phyloP scores from a whole-genome alignment of 2,113 vertebrate genomes.

The Tretioscincus oriximinensis region DNA sequence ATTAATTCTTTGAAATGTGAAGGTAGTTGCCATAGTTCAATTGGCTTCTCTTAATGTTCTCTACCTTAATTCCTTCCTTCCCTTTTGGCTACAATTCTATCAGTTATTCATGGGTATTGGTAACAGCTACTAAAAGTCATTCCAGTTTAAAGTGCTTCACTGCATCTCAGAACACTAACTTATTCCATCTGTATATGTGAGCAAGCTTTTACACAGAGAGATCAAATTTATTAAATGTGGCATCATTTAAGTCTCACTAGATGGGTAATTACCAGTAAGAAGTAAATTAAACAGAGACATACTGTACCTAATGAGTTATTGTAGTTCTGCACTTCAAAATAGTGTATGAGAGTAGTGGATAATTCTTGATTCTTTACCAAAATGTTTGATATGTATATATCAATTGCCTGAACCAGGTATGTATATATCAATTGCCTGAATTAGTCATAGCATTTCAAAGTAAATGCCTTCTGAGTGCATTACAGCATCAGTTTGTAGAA shows the following conservation, averaged over 20 bases:
- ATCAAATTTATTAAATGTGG: conserved; percentile 50
- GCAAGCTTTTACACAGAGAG: background rate
- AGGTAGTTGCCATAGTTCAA: background rate
- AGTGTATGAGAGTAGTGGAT: conserved; percentile 38
- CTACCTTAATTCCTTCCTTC: background rate
- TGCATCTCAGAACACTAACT: conserved; percentile 18
- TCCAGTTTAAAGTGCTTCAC: background rate
- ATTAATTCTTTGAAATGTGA: background rate
- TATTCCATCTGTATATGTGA: conserved; percentile 30
- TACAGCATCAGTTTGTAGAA: background rate
- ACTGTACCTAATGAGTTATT: conserved; percentile 50
- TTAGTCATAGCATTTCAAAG: background rate
- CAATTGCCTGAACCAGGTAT: background rate
- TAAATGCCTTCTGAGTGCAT: background rate
- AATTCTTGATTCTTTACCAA: background rate
- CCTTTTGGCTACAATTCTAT: background rate
- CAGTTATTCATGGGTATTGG: background rate
- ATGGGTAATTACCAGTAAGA: conserved; percentile 60
- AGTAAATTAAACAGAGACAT: conserved; percentile 60
- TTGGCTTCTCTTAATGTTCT: background rate
- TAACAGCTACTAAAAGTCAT: conserved; percentile 11
- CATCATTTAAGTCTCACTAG: conserved; percentile 59
- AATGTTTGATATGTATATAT: background rate
- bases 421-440: background rate
- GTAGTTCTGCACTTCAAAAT: conserved; percentile 41